Conservation (phyloP, 2,797 vertebrate genomes). For the Podargus strigoides region DNA sequence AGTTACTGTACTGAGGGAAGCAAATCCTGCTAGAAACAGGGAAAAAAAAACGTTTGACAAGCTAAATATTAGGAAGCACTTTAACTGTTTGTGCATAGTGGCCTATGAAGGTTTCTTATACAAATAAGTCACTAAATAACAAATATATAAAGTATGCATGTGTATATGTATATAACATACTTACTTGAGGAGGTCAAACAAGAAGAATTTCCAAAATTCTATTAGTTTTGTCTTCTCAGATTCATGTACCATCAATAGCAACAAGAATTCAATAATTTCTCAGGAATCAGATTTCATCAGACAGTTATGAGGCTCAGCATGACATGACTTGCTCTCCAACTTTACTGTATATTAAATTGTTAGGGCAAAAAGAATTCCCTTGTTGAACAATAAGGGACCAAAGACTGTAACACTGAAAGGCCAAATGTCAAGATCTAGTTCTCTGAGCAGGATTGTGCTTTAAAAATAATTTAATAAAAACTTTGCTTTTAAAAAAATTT, state of each 20-base stretch:
- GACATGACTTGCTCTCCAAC: background rate
- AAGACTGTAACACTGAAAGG: background rate
- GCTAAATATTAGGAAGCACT: background rate
- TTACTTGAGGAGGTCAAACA: background rate
- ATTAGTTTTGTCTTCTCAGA: background rate
- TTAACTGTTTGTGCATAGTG: background rate
- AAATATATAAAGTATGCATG: background rate
- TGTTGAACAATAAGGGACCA: background rate
- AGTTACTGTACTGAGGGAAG: background rate
- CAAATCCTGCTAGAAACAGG: background rate
- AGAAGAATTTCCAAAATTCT: background rate
- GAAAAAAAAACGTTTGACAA: background rate
- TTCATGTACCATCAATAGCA: background rate
- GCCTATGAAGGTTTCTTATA: background rate
- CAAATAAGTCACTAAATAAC: background rate
- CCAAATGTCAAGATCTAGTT: background rate
- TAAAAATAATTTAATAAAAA: background rate
- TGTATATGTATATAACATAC: no score
- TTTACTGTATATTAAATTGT: background rate
- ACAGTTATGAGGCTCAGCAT: background rate
- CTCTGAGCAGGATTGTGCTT: background rate
- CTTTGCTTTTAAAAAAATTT: no score
- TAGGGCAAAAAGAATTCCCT: background rate
- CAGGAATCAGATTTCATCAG: background rate
- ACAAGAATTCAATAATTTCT: background rate